Base-by-base conservation (phyloP, 2,113 vertebrate species). In the Formicarius rufipectus region DNA sequence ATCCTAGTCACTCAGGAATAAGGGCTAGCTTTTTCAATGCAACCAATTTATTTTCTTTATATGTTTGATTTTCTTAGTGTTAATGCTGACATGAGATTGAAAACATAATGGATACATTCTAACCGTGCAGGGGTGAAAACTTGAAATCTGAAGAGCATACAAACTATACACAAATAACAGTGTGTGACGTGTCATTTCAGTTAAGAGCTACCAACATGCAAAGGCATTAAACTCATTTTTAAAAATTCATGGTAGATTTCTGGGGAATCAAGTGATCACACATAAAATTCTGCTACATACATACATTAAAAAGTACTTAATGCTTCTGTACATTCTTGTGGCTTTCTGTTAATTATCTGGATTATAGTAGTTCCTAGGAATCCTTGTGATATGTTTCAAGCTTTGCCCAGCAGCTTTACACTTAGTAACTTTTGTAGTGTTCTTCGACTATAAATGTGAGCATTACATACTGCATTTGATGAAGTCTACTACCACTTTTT, bases 101-200 rank as follows among this genome's bases (percentile, higher is more conserved):
- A 82, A 91, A 45, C 7, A 24, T n/a, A 1, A 5, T 17, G 17
- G 17, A 3, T 33, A 62, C 9, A 19, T 47, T 60, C 49, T 30
- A n/a, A 55, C 20, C 6, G 1, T 24, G 37, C 6, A 39, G 35
- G 7, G 6, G 5, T 16, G 68, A 53, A 62, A 24, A 0, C 0
- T 5, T 2, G 1, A 66, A 47, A 45, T 13, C 16, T 64, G 37
- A 78, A 58, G 3, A 42, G 4, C 8, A 19, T 9, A 42, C 1
- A 44, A 79, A 67, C 25, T 49, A 59, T 88, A 63, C 10, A 37
- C 25, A 90, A 63, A 15, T 7, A 78, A 67, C 9, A 22, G 4
- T 31, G 12, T n/a, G 11, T 18, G 27, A 63, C 50, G 17, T 80
- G 18, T 9, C 5, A 8, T 76, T 59, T 59, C 58, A 50, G 35